These are phyloP conservation scores for Amorpha juglandis DNA, from an alignment of 2,888 invertebrate genomes.

Conservation along the genomic window DNA sequence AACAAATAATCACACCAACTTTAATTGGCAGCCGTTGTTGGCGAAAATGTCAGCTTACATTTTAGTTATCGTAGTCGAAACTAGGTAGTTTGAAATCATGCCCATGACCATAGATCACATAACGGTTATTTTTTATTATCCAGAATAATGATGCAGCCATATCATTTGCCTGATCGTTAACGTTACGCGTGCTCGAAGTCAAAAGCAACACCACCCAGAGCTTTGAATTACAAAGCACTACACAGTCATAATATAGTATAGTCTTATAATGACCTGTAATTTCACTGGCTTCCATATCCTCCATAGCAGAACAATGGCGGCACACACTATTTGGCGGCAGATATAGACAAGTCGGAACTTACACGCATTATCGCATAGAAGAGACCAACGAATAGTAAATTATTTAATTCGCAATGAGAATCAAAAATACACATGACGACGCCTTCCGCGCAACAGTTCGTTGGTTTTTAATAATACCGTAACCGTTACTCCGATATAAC, in stretches of 20 bases:
- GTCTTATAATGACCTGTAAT: too few species aligned
- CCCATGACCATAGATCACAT: slow-evolving; percentile 15
- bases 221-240: too few species aligned
- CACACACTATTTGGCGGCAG: too few species aligned
- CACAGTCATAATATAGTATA: too few species aligned
- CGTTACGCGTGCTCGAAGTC: too few species aligned
- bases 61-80: slow-evolving; percentile 34
- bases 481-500: slow-evolving; percentile 54
- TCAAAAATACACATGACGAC: slow-evolving; percentile 16
- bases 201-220: not conserved
- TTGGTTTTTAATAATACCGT: slow-evolving; percentile 26
- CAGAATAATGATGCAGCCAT: too few species aligned
- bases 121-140: not conserved
- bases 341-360: too few species aligned
- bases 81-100: slow-evolving; percentile 25
- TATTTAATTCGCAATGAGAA: not conserved
- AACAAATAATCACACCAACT: slow-evolving; percentile 63
- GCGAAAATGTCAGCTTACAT: slow-evolving; percentile 50
- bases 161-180: too few species aligned
- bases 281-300: too few species aligned
- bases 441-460: slow-evolving; percentile 25
- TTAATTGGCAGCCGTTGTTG: slow-evolving; percentile 66
- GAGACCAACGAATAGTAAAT: too few species aligned
- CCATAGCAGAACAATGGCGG: too few species aligned
- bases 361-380: too few species aligned